Conservation (phyloP, 2,113 vertebrate genomes). For the Cavia aperea region DNA sequence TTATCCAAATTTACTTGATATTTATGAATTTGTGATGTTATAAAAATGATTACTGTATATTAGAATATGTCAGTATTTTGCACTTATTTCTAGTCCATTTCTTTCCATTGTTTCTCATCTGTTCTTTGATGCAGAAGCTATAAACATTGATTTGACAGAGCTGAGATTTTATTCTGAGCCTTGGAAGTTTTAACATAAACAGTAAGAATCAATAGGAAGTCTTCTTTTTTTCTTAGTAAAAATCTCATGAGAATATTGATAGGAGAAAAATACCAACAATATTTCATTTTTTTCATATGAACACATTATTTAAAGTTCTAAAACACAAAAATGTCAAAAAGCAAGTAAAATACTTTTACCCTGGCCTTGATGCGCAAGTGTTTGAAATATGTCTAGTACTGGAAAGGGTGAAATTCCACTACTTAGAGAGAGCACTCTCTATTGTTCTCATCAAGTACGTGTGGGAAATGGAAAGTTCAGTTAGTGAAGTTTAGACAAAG, state of each 20-base stretch:
- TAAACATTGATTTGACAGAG: not conserved
- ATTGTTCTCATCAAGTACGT: not conserved
- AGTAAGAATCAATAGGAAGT: not conserved
- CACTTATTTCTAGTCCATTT: not conserved
- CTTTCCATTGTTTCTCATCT: not conserved
- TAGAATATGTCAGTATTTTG: not conserved
- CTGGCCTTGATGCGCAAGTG: not conserved
- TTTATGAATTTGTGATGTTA: not conserved
- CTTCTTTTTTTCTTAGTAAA: not conserved
- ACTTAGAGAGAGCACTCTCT: not conserved
- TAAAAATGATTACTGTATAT: not conserved
- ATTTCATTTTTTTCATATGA: not conserved
- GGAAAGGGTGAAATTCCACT: not conserved
- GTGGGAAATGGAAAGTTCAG: not conserved
- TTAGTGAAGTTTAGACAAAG: not conserved
- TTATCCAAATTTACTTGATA: not conserved
- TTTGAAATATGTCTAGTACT: not conserved
- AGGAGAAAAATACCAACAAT: not conserved
- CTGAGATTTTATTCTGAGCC: not conserved
- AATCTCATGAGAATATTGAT: not conserved
- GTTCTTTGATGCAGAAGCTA: not conserved
- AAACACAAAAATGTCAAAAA: not conserved
- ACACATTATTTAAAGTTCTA: not conserved
- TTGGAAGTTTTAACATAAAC: not conserved
- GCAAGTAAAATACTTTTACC: not conserved